Percentiles rank a stretch among this genome's conserved stretches.
phyloP scores from a whole-genome alignment of 2,113 vertebrate species.

The Ciconia stormi region DNA sequence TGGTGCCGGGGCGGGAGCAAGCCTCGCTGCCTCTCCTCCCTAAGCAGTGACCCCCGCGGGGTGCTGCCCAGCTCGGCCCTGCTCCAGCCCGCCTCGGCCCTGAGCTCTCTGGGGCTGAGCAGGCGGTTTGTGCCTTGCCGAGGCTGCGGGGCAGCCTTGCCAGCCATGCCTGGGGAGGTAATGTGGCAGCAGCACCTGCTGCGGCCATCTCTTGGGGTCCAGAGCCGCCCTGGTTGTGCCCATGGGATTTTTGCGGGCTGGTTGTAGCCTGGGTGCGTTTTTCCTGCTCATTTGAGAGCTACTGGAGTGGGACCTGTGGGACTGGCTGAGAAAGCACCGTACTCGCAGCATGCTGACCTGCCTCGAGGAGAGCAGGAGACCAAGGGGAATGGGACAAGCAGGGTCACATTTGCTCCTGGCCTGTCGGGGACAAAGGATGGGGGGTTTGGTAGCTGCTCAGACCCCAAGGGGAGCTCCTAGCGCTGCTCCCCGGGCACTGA shows the following conservation, averaged over 20 bases:
- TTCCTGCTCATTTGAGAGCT: not conserved
- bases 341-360: not conserved
- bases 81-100: not conserved
- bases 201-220: not conserved
- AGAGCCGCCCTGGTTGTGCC: not conserved
- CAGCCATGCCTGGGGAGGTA: rapidly evolving
- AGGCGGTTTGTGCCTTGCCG: rapidly evolving
- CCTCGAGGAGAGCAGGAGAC: not conserved
- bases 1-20: not conserved
- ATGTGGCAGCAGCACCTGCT: not conserved
- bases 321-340: not conserved
- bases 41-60: not conserved
- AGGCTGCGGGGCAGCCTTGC: not conserved
- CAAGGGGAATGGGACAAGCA: not conserved
- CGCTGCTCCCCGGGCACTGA: not conserved
- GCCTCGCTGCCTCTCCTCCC: not conserved
- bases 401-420: not conserved
- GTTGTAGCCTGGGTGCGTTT: not conserved
- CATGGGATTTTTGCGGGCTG: not conserved
- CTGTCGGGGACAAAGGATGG: rapidly evolving
- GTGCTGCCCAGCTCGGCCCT: not conserved
- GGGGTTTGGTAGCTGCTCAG: not conserved
- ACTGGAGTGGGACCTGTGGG: not conserved
- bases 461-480: not conserved
- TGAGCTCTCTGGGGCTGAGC: not conserved